Evolutionary conservation across 2,113 vertebrate species (phyloP).

Genomic region (Macrotis lagotis): DNA sequence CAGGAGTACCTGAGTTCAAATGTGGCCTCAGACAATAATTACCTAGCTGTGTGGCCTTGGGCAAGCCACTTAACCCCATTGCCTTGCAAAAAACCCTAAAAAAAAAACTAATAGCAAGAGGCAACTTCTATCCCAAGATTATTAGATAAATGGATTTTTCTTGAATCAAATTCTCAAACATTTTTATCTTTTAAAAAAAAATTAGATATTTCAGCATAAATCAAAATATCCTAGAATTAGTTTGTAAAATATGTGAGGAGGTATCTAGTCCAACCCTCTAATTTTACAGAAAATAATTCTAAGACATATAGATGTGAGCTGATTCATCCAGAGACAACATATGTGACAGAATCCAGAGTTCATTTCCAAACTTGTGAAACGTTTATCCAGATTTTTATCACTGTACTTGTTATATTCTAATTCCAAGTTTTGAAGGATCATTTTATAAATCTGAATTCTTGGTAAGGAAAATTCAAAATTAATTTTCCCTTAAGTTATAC

Average conservation of each 20-base stretch:
- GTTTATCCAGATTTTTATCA: neutral
- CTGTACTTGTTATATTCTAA: neutral
- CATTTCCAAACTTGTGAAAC: neutral
- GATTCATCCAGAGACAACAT: neutral
- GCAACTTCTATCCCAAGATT: neutral
- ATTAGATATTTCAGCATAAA: neutral
- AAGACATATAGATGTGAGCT: neutral
- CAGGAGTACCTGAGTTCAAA: no score
- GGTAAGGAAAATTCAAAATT: neutral
- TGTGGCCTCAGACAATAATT: no score
- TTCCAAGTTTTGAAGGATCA: neutral
- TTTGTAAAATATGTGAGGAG: neutral
- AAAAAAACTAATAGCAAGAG: neutral
- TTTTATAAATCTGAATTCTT: neutral
- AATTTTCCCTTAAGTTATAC: neutral
- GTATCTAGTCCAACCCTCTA: neutral
- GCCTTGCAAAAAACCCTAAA: no score
- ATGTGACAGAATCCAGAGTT: neutral
- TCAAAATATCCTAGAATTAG: neutral
- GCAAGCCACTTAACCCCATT: no score
- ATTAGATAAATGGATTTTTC: neutral
- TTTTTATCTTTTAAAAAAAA: neutral
- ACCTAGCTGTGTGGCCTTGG: no score
- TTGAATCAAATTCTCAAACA: neutral
- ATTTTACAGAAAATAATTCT: neutral